Conservation (phyloP, 1,140 invertebrate genomes). For the Choristoneura fumiferana region DNA sequence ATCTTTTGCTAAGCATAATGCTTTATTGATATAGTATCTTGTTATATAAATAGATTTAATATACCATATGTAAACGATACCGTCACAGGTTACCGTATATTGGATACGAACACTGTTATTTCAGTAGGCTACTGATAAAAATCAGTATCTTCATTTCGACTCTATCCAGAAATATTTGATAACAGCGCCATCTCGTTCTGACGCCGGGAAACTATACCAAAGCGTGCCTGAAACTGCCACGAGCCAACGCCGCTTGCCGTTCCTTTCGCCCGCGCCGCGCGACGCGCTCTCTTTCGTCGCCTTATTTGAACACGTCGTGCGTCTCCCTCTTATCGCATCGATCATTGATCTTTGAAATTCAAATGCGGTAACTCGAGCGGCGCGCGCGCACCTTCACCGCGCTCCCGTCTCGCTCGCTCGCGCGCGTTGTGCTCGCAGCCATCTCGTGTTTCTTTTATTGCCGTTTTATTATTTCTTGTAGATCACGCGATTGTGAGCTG, state of each 20-base stretch:
- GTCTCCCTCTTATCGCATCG: slow-evolving; percentile 70
- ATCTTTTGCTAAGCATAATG: too few relatives aligned
- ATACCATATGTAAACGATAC: too few relatives aligned
- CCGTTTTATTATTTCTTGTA: slow-evolving; percentile 78
- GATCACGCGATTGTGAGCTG: slow-evolving; percentile 77
- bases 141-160: slow-evolving; percentile 24
- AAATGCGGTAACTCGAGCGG: slow-evolving; percentile 68
- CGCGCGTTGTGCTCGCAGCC: slow-evolving; percentile 53
- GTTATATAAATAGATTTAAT: too few relatives aligned
- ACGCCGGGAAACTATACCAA: slow-evolving; percentile 28
- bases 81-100: too few relatives aligned
- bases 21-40: too few relatives aligned
- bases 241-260: slow-evolving; percentile 56
- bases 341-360: slow-evolving; percentile 78
- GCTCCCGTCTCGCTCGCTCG: slow-evolving; percentile 52
- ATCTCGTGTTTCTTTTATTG: slow-evolving; percentile 77
- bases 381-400: slow-evolving; percentile 55
- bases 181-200: slow-evolving; percentile 57
- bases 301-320: slow-evolving; percentile 48
- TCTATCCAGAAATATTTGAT: slow-evolving; percentile 20
- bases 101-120: too few relatives aligned
- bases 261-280: slow-evolving; percentile 29
- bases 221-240: slow-evolving; percentile 51
- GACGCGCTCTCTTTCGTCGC: slow-evolving; percentile 28
- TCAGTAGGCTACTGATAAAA: background rate